phyloP scores from a whole-genome alignment of 2,113 vertebrate genomes.

The Corvus moneduloides region DNA sequence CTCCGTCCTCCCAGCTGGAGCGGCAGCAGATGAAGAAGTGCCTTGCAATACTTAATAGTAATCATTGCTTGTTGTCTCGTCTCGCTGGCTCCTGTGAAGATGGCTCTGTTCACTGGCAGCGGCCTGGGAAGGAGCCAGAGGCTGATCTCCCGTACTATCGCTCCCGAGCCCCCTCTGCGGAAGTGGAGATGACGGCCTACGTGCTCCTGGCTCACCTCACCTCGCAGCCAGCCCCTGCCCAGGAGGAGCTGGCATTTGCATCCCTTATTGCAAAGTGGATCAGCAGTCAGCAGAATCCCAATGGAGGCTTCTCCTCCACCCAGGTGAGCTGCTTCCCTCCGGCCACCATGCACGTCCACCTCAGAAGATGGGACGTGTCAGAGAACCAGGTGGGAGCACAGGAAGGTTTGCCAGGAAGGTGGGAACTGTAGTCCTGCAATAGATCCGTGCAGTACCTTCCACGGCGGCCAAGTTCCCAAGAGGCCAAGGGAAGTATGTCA shows the following conservation, averaged over 20 bases:
- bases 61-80: background rate
- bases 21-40: fast-evolving
- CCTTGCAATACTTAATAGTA: fast-evolving
- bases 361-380: background rate
- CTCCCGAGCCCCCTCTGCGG: constrained; percentile 62
- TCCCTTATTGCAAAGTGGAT: constrained; percentile 58
- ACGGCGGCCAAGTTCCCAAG: fast-evolving
- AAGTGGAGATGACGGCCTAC: constrained; percentile 73
- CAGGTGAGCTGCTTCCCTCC: constrained; percentile 61
- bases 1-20: background rate
- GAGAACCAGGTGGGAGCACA: background rate
- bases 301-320: constrained; percentile 74
- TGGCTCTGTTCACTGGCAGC: constrained; percentile 65
- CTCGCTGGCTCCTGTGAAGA: background rate
- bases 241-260: background rate
- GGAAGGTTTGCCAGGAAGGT: background rate
- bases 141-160: background rate
- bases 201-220: constrained; percentile 56
- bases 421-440: background rate
- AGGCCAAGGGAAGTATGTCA: fast-evolving
- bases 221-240: background rate
- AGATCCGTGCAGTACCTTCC: fast-evolving
- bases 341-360: fast-evolving
- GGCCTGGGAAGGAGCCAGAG: constrained; percentile 39
- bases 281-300: constrained; percentile 70